Evolutionary conservation across 1,140 invertebrate genomes (phyloP).

Genomic region (Mamestra configurata): DNA sequence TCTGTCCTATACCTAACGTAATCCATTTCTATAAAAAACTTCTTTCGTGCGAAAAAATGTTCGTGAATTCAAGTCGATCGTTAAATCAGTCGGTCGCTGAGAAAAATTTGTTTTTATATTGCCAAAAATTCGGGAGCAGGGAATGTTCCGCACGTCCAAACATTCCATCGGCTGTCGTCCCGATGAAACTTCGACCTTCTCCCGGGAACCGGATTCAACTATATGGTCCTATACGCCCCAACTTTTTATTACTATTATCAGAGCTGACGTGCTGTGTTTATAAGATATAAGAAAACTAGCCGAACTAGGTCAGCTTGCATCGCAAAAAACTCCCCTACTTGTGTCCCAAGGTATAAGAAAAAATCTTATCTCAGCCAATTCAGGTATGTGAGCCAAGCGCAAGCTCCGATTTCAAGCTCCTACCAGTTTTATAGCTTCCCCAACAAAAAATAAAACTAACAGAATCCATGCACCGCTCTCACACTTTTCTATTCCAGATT

Average conservation of each 20-base stretch:
- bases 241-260: constrained; percentile 49
- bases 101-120: constrained; percentile 42
- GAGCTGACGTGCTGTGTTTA: constrained; percentile 41
- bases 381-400: not conserved
- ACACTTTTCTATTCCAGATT: constrained; percentile 29
- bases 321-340: constrained; percentile 5
- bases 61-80: constrained; percentile 39
- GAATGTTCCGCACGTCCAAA: constrained; percentile 33
- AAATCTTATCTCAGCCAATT: constrained; percentile 16
- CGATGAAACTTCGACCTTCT: constrained; percentile 33
- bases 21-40: constrained; percentile 42
- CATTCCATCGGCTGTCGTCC: constrained; percentile 28
- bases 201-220: constrained; percentile 23
- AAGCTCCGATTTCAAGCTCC: not conserved
- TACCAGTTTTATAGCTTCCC: constrained; percentile 11
- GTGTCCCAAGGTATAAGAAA: constrained; percentile 8
- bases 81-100: constrained; percentile 36
- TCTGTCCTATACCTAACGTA: constrained; percentile 39
- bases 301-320: constrained; percentile 33
- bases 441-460: constrained; percentile 19
- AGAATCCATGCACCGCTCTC: constrained; percentile 13
- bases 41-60: constrained; percentile 2
- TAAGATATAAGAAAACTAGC: constrained; percentile 40
- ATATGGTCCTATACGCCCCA: constrained; percentile 40
- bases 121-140: not conserved